Evolutionary conservation across 2,888 invertebrate species (phyloP).

Genomic region (Chrysodeixis includens): DNA sequence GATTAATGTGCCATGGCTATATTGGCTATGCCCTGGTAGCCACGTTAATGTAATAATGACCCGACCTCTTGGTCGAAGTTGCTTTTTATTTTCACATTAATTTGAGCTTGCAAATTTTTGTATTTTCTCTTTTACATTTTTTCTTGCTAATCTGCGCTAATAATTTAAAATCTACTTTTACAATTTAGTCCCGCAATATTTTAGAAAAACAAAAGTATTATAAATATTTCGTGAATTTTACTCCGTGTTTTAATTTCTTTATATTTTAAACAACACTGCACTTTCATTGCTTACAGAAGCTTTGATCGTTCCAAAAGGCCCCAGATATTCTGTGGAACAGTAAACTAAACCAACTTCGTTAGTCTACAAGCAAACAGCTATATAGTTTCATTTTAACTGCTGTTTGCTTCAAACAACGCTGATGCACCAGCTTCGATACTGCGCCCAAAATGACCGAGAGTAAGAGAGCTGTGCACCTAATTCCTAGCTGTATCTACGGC

Average conservation of each 20-base stretch:
- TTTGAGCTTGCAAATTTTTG: neutral
- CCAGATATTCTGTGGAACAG: neutral
- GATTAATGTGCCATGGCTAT: neutral
- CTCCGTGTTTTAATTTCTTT: neutral
- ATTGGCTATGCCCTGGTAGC: neutral
- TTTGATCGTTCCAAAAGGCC: neutral
- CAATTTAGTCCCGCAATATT: neutral
- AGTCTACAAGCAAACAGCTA: neutral
- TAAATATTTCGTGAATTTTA: neutral
- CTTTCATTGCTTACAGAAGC: neutral
- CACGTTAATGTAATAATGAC: neutral
- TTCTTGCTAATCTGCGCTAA: too few relatives aligned
- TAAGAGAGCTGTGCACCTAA: constrained; percentile 13
- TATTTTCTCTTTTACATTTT: neutral
- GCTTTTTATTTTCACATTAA: neutral
- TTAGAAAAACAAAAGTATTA: neutral
- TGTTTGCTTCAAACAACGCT: constrained; percentile 6
- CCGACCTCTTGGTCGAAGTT: neutral
- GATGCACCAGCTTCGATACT: neutral
- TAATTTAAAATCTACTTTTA: too few relatives aligned
- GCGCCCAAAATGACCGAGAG: neutral
- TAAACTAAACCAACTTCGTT: constrained; percentile 2
- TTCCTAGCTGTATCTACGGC: constrained; percentile 12
- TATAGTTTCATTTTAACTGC: constrained; percentile 4
- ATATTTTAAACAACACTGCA: neutral